Evolutionary conservation across 2,888 invertebrate species (phyloP).

Genomic region (Eupithecia inturbata): DNA sequence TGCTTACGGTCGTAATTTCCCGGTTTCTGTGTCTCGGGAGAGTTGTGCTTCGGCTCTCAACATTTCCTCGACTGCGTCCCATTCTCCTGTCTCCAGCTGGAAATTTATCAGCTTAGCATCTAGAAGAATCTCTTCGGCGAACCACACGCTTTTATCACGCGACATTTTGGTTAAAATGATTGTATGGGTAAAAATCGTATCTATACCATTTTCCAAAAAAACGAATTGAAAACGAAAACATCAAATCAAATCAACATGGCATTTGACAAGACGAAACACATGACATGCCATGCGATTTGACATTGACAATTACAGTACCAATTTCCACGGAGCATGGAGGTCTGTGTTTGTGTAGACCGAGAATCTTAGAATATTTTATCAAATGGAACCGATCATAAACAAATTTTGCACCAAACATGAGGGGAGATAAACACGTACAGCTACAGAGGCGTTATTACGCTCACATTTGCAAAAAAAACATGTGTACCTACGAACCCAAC

Average conservation of each 20-base stretch:
- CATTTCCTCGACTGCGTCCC: constrained; percentile 82
- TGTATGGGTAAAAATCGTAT: background rate
- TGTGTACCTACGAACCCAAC: no score
- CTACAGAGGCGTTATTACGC: no score
- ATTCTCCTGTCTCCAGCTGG: constrained; percentile 80
- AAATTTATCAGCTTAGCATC: constrained; percentile 81
- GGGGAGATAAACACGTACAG: no score
- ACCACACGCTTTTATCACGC: constrained; percentile 82
- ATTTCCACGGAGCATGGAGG: background rate
- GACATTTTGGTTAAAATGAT: constrained; percentile 63
- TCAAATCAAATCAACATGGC: background rate
- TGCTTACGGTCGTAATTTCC: constrained; percentile 77
- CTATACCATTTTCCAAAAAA: background rate
- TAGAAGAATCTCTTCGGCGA: constrained; percentile 80
- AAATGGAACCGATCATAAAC: no score
- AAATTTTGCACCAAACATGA: no score
- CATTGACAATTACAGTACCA: background rate
- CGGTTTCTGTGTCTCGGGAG: constrained; percentile 79
- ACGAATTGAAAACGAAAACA: background rate
- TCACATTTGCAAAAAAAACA: no score
- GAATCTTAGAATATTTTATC: no score
- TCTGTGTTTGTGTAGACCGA: no score
- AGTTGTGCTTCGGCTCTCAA: constrained; percentile 80
- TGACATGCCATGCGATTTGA: background rate
- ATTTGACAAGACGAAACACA: background rate